Base-by-base conservation (phyloP, 2,113 vertebrate species). In the Oreochromis niloticus region DNA sequence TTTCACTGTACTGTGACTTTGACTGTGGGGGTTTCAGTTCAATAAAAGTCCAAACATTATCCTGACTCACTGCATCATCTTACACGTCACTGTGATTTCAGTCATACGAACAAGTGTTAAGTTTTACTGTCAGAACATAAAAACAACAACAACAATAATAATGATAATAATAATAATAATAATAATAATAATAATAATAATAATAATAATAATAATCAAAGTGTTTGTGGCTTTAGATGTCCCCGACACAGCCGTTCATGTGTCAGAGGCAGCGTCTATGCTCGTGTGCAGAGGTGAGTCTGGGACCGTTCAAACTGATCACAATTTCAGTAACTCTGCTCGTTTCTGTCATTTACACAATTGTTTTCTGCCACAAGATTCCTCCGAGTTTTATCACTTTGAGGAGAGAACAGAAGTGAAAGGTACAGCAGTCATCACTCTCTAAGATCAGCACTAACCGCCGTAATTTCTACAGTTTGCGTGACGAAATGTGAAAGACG, bases 221-320 rank as follows among this genome's bases (percentile, higher is more conserved):
- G 14, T 81, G 16, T 90, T 81, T 91, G 24, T 91, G 46, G 41
- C 17, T 94, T 30, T 90, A 99, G 98, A 98, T 93, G 94, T 98
- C 90, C 96, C 97, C 30, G 98, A 98, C 93, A 95, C 96, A 14
- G 95, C 97, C 81, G 94, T 98, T 93, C 95, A 94, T 5, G 89
- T 93, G 8, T 87, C 94, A 48, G 83, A 94, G n/a, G 94, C 97
- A 84, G 95, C 96, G n/a, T 84, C 96, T 71, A 85, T 93, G 93
- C 94, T 96, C 87, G 81, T 95, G 93, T 87, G 84, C 82, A 92
- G 94, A 97, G 97, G 97, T 97, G 97, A 95, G 94, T 88, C 75
- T 84, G 66, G 81, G 48, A 19, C 27, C 7, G 10, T 43, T 87
- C 56, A 3, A 12, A 19, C 13, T 17, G 22, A 7, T 73, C 9